These are phyloP conservation scores for Linnaemya tessellans DNA, from an alignment of 2,888 invertebrate species.

Conservation along the genomic window DNA sequence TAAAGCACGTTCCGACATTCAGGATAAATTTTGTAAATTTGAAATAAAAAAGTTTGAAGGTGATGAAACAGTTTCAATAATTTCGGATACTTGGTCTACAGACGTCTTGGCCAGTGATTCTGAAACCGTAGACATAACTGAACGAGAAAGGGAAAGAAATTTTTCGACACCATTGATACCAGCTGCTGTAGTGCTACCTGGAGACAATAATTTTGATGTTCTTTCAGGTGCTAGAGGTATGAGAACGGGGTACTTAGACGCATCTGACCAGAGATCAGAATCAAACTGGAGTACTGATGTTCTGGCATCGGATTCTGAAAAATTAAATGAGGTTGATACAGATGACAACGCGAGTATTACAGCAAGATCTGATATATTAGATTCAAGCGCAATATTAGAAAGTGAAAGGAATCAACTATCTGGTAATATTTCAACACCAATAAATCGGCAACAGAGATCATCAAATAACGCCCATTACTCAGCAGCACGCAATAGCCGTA, in stretches of 20 bases:
- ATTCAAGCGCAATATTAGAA: constrained; percentile 86
- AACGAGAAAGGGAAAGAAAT: constrained; percentile 86
- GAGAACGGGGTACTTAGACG: constrained; percentile 86
- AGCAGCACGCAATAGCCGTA: constrained; percentile 49
- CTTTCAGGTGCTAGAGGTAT: constrained; percentile 78
- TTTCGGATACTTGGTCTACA: constrained; percentile 99
- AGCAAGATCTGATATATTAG: constrained; percentile 89
- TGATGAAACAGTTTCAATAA: constrained; percentile 98
- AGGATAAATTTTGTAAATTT: constrained; percentile 99
- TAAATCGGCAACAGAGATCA: constrained; percentile 68
- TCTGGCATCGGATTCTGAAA: constrained; percentile 94
- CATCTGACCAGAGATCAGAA: constrained; percentile 96
- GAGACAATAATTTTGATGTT: constrained; percentile 83
- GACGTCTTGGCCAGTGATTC: constrained; percentile 98
- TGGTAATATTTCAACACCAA: constrained; percentile 68
- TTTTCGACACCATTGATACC: constrained; percentile 84
- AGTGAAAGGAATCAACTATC: constrained; percentile 75
- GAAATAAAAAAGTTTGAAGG: constrained; percentile 94
- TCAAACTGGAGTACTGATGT: constrained; percentile 99
- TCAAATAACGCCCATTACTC: constrained; percentile 61
- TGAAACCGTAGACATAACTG: constrained; percentile 93
- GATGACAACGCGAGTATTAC: constrained; percentile 88
- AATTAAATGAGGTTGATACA: constrained; percentile 92
- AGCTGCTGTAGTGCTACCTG: constrained; percentile 83
- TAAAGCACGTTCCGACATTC: constrained; percentile 96